Percentiles rank a stretch among this genome's conserved stretches.
Conservation (phyloP, 2,888 invertebrate genomes). For the Drosophila cracens region DNA sequence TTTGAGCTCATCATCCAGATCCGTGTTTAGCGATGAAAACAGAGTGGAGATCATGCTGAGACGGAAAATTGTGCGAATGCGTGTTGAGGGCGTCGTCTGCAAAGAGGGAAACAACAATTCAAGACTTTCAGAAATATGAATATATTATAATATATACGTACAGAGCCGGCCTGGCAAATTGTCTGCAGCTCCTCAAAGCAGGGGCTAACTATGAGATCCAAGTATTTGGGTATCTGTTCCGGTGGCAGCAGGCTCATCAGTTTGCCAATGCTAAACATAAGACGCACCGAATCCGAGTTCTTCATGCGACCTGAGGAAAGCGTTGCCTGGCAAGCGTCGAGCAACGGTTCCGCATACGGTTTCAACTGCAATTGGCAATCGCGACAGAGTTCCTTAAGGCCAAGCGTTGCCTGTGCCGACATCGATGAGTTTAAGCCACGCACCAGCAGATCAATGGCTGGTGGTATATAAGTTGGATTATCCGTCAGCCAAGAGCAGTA, state of each 20-base stretch:
- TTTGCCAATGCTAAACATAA: constrained; percentile 92
- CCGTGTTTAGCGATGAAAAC: constrained; percentile 87
- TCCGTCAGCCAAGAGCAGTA: constrained; percentile 94
- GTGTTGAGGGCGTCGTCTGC: constrained; percentile 43
- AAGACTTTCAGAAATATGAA: background rate
- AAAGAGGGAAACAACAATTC: constrained; percentile 15
- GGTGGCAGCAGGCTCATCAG: constrained; percentile 89
- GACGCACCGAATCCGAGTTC: constrained; percentile 89
- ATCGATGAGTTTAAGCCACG: constrained; percentile 89
- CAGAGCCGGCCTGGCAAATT: constrained; percentile 86
- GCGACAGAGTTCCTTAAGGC: constrained; percentile 93
- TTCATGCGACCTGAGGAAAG: constrained; percentile 87
- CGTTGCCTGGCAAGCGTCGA: constrained; percentile 89
- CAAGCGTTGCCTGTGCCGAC: constrained; percentile 93
- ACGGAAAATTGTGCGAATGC: constrained; percentile 87
- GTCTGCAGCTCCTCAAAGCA: constrained; percentile 88
- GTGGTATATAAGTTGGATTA: constrained; percentile 89
- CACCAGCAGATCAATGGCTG: constrained; percentile 89
- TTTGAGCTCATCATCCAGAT: constrained; percentile 81
- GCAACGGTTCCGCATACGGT: constrained; percentile 91
- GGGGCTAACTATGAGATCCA: constrained; percentile 89
- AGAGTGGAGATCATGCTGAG: constrained; percentile 90
- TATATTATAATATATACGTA: constrained; percentile 74
- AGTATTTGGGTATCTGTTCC: constrained; percentile 88
- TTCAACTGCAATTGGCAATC: constrained; percentile 92